These are phyloP conservation scores for Sthenelais limicola DNA, from an alignment of 2,888 invertebrate genomes.

Conservation along the genomic window DNA sequence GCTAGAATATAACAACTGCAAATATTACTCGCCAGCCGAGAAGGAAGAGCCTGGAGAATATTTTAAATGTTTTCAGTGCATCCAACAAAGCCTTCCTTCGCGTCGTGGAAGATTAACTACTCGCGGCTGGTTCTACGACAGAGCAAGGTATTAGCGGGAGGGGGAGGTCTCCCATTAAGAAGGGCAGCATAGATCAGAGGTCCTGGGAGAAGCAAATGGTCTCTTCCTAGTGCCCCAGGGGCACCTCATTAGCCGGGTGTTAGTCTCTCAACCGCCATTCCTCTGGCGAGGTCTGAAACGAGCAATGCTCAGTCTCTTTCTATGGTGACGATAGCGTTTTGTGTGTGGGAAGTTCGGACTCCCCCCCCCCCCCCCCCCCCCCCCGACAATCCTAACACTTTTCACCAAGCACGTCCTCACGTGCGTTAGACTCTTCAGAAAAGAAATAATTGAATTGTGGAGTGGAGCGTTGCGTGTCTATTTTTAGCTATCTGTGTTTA, in stretches of 20 bases:
- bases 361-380: conserved; percentile 1
- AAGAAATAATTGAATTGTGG: no score
- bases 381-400: neutral
- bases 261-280: neutral
- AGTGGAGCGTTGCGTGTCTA: no score
- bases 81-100: no score
- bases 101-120: neutral
- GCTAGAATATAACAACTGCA: no score
- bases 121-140: conserved; percentile 3
- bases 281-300: no score
- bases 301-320: no score
- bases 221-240: neutral
- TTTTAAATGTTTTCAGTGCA: no score
- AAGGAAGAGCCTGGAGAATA: no score
- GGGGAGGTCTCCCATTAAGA: conserved; percentile 8
- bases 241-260: conserved; percentile 18
- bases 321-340: neutral
- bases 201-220: conserved; percentile 2
- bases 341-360: neutral
- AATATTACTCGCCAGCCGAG: no score
- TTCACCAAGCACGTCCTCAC: no score
- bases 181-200: conserved; percentile 26
- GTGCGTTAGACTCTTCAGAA: no score
- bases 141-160: conserved; percentile 1
- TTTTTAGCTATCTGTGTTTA: no score